These are phyloP conservation scores for Cybosia mesomella DNA, from an alignment of 2,888 invertebrate genomes.

Conservation along the genomic window DNA sequence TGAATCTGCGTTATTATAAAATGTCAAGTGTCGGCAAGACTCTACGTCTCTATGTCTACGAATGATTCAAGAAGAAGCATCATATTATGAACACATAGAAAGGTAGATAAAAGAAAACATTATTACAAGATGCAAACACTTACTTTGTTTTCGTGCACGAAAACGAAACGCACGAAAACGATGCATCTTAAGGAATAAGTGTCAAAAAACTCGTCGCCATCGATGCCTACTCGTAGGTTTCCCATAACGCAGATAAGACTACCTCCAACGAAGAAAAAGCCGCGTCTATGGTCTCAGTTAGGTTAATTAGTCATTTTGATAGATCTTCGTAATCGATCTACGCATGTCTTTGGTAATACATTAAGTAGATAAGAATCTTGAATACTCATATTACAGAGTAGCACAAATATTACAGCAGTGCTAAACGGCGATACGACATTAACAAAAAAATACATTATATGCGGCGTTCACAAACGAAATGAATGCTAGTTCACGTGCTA, in stretches of 20 bases:
- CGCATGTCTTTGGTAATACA: neutral
- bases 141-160: no score
- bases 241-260: no score
- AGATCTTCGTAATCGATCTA: neutral
- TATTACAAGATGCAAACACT: no score
- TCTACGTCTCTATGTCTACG: neutral
- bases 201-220: no score
- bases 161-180: no score
- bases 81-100: no score
- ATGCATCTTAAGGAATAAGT: no score
- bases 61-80: neutral
- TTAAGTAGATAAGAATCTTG: neutral
- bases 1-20: neutral
- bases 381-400: constrained; percentile 2
- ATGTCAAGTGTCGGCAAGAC: neutral
- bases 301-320: neutral
- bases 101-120: no score
- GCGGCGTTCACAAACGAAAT: neutral
- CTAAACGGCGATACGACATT: neutral
- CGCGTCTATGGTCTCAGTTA: neutral
- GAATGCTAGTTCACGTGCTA: constrained; percentile 7
- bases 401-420: neutral
- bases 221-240: no score
- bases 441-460: constrained; percentile 1
- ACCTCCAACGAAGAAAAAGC: neutral